Conservation (phyloP, 2,888 invertebrate species). For the Molorchus minor region DNA sequence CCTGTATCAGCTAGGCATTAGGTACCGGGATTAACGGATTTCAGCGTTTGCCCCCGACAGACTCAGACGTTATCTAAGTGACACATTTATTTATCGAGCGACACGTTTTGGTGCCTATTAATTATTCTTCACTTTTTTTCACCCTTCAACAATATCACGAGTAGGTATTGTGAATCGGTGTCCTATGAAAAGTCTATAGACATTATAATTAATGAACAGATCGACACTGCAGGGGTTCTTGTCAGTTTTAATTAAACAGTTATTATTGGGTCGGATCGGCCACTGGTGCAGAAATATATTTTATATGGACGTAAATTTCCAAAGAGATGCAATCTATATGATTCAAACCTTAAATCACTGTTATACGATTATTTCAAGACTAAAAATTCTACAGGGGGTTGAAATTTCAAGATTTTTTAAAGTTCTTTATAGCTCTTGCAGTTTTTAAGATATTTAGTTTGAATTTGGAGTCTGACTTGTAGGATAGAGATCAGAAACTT, state of each 20-base stretch:
- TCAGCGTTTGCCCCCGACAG: too few species aligned
- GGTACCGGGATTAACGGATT: too few species aligned
- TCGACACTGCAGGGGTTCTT: slow-evolving; percentile 1
- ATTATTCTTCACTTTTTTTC: slow-evolving; percentile 20
- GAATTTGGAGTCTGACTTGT: too few species aligned
- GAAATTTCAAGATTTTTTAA: too few species aligned
- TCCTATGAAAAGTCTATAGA: slow-evolving; percentile 21
- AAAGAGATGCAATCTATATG: too few species aligned
- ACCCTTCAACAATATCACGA: neutral
- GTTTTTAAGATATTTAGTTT: too few species aligned
- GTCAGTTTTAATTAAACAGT: slow-evolving; percentile 18
- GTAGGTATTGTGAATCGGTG: slow-evolving; percentile 12
- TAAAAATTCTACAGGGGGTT: too few species aligned
- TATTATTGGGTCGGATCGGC: slow-evolving; percentile 1
- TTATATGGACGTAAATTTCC: neutral
- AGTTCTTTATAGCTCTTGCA: too few species aligned
- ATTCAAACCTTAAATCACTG: too few species aligned
- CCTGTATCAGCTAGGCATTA: too few species aligned
- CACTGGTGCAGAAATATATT: neutral
- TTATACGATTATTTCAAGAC: too few species aligned
- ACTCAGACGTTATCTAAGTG: slow-evolving; percentile 1
- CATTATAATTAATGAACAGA: slow-evolving; percentile 21
- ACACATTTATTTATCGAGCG: slow-evolving; percentile 17
- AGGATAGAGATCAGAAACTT: too few species aligned
- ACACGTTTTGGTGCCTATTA: slow-evolving; percentile 2